Evolutionary conservation across 2,888 invertebrate species (phyloP).

Genomic region (Onchidella celtica): DNA sequence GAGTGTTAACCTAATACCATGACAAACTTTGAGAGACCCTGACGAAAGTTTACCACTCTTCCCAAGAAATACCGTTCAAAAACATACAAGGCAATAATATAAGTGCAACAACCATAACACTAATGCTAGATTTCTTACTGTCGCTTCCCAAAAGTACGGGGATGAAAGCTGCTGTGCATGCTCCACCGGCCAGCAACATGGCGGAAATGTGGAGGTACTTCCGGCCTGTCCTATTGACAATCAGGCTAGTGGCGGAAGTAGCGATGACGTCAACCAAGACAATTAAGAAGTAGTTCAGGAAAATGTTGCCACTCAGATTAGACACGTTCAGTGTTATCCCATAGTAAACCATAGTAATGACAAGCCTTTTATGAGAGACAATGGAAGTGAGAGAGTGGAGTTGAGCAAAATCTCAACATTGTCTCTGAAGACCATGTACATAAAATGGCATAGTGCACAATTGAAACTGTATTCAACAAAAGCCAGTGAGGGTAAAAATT

Average conservation of each 20-base stretch:
- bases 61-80: no score
- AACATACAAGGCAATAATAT: no score
- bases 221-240: background rate
- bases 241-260: background rate
- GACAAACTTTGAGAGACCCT: no score
- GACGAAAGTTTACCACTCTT: no score
- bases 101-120: no score
- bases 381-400: background rate
- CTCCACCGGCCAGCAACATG: background rate
- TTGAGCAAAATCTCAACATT: background rate
- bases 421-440: background rate
- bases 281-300: slow-evolving; percentile 1
- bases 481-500: no score
- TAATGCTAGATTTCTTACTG: background rate
- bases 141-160: background rate
- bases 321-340: slow-evolving; percentile 1
- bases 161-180: slow-evolving; percentile 12
- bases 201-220: background rate
- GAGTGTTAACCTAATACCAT: no score
- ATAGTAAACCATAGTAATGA: background rate
- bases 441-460: background rate
- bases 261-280: background rate
- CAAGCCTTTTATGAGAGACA: background rate
- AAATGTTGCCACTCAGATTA: background rate
- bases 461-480: background rate